Percentiles rank a stretch among this genome's conserved stretches.
Evolutionary conservation across 2,797 vertebrate genomes (phyloP).

Genomic region (Catharus ustulatus): DNA sequence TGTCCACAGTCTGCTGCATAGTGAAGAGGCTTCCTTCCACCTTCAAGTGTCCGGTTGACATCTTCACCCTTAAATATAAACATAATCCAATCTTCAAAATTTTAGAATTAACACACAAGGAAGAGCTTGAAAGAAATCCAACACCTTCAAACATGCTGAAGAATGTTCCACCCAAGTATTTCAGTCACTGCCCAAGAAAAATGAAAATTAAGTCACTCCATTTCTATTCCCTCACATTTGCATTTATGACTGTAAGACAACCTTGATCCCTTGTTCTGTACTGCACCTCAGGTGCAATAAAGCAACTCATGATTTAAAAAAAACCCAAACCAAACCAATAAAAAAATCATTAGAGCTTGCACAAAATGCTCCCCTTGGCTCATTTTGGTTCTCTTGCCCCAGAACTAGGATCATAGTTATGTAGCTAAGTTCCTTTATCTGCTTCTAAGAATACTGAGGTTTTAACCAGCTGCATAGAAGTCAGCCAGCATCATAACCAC

Average conservation of each 20-base stretch:
- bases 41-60: slow-evolving; percentile 88
- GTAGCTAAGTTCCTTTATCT: background rate
- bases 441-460: background rate
- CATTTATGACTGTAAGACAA: background rate
- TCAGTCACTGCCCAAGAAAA: background rate
- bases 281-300: background rate
- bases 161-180: background rate
- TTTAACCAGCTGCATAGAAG: background rate
- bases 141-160: background rate
- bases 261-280: background rate
- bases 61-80: slow-evolving; percentile 83
- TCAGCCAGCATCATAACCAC: background rate
- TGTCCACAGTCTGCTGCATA: slow-evolving; percentile 93
- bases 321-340: background rate
- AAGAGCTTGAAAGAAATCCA: background rate
- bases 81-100: background rate
- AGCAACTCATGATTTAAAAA: background rate
- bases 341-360: background rate
- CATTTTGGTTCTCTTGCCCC: background rate
- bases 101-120: background rate
- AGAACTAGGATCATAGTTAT: rapidly evolving
- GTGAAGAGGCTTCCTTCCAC: slow-evolving; percentile 92
- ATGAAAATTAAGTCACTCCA: background rate
- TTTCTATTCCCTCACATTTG: background rate
- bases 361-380: background rate